Evolutionary conservation across 1,140 invertebrate genomes (phyloP).

Genomic region (Steinernema khuongi): DNA sequence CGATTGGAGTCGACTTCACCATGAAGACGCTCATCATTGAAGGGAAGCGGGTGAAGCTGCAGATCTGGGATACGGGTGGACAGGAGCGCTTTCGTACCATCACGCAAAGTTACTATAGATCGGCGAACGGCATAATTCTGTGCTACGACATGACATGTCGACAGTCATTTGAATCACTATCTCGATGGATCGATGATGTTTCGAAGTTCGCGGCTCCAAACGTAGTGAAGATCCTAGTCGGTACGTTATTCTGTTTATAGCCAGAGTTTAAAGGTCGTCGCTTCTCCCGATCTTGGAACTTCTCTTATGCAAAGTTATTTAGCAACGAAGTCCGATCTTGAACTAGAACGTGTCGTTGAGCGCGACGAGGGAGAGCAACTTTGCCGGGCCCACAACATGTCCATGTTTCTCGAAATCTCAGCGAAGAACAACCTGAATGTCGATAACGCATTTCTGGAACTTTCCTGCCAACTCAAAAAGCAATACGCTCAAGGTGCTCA

Average conservation of each 20-base stretch:
- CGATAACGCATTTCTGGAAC: conserved; percentile 44
- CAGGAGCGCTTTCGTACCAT: conserved; percentile 75
- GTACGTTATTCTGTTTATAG: conserved; percentile 62
- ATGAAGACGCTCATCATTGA: conserved; percentile 90
- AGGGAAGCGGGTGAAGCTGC: conserved; percentile 84
- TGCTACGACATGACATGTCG: conserved; percentile 90
- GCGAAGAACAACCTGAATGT: conserved; percentile 55
- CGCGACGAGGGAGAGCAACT: conserved; percentile 47
- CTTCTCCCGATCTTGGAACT: background rate
- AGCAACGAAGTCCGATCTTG: conserved; percentile 52
- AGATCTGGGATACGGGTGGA: conserved; percentile 91
- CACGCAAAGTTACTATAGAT: conserved; percentile 66
- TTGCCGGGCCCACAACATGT: conserved; percentile 43
- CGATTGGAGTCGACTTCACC: conserved; percentile 90
- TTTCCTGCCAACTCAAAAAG: conserved; percentile 50
- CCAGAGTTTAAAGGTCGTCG: background rate
- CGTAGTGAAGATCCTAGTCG: conserved; percentile 79
- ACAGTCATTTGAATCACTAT: conserved; percentile 77
- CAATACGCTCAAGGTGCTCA: conserved; percentile 50
- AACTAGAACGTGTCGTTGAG: conserved; percentile 43
- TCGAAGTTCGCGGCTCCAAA: conserved; percentile 81
- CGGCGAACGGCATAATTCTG: conserved; percentile 65
- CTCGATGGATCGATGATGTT: conserved; percentile 90
- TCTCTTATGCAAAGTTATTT: conserved; percentile 19
- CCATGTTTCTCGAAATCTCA: conserved; percentile 46